Conservation (phyloP, 2,888 invertebrate genomes). For the Eristalis tenax region DNA sequence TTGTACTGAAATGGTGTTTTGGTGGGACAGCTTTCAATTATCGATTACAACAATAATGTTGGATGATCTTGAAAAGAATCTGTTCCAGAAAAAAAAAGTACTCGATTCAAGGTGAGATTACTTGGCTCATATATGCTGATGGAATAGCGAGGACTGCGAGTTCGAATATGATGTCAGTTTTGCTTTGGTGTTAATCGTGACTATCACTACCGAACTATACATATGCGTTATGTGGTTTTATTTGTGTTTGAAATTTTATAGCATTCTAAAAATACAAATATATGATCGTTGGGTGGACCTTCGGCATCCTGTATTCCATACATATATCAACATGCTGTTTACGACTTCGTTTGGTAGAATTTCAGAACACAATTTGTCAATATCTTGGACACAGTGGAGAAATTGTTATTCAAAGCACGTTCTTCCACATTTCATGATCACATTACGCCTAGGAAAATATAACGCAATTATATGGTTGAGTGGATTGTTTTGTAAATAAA, state of each 20-base stretch:
- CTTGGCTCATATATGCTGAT: slow-evolving; percentile 1
- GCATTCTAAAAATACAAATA: not conserved
- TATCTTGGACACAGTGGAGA: not conserved
- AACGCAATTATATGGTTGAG: not conserved
- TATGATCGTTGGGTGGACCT: not conserved
- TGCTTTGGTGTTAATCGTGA: slow-evolving; percentile 4
- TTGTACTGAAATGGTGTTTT: slow-evolving; percentile 15
- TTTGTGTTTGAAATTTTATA: not conserved
- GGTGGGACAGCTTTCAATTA: slow-evolving; percentile 34
- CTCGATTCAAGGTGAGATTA: slow-evolving; percentile 38
- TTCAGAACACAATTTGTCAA: not conserved
- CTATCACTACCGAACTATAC: not conserved
- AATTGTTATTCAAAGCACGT: not conserved
- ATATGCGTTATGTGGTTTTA: not conserved
- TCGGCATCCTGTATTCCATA: not conserved
- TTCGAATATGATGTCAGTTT: slow-evolving; percentile 32
- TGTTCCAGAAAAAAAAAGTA: slow-evolving; percentile 27
- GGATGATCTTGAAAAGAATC: slow-evolving; percentile 59
- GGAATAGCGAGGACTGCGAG: not conserved
- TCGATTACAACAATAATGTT: slow-evolving; percentile 57
- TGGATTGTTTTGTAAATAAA: not conserved
- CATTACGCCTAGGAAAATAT: not conserved
- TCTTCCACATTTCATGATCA: not conserved
- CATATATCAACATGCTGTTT: not conserved
- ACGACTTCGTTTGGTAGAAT: not conserved